Evolutionary conservation across 1,140 invertebrate species (phyloP).

Genomic region (Drosophila lacertosa): DNA sequence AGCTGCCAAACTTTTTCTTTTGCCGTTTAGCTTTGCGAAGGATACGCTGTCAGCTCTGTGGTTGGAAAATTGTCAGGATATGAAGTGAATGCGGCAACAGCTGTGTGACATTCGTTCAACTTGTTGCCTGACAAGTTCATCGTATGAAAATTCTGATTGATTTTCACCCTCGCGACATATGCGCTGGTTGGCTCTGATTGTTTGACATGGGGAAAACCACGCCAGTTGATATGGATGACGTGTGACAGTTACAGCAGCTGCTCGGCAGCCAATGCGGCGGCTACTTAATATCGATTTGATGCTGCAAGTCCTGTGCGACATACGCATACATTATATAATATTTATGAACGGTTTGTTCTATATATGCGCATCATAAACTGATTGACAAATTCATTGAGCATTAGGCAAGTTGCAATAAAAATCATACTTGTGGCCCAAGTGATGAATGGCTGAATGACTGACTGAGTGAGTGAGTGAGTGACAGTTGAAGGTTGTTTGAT

Average conservation of each 20-base stretch:
- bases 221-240: slow-evolving; percentile 4
- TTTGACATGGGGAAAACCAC: slow-evolving; percentile 44
- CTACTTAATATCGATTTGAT: slow-evolving; percentile 57
- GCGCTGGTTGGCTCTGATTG: slow-evolving; percentile 50
- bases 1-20: slow-evolving; percentile 43
- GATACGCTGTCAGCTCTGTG: slow-evolving; percentile 6
- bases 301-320: slow-evolving; percentile 32
- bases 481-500: slow-evolving; percentile 22
- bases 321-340: slow-evolving; percentile 27
- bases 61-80: slow-evolving; percentile 34
- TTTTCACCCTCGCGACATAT: slow-evolving; percentile 57
- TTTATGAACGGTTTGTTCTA: slow-evolving; percentile 35
- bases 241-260: neutral
- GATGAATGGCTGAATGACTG: slow-evolving; percentile 14
- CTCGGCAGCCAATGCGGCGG: slow-evolving; percentile 41
- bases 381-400: slow-evolving; percentile 34
- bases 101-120: slow-evolving; percentile 25
- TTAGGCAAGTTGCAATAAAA: slow-evolving; percentile 34
- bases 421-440: slow-evolving; percentile 14
- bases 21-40: slow-evolving; percentile 4
- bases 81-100: slow-evolving; percentile 31
- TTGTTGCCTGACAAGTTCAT: slow-evolving; percentile 57
- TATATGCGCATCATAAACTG: slow-evolving; percentile 7
- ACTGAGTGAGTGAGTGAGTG: slow-evolving; percentile 7
- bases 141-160: slow-evolving; percentile 67